A percentile compares a stretch with the other conserved stretches of the same genome.
phyloP scores from a whole-genome alignment of 92 coral and sea anemone species.

The Epizoanthus fatuus region DNA sequence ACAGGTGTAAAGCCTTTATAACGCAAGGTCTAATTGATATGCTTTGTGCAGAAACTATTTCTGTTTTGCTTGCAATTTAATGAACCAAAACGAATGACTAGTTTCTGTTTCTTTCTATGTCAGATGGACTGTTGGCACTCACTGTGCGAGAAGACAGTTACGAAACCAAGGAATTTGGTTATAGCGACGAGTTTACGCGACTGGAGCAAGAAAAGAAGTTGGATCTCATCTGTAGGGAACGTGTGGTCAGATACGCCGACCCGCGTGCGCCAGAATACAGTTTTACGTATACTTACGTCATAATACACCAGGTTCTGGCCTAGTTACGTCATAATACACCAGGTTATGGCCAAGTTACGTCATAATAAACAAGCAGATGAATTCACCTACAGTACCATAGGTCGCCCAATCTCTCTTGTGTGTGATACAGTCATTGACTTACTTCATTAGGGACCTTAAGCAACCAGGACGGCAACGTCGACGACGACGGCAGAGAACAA shows the following conservation, averaged over 20 bases:
- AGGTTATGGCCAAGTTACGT: too few species aligned
- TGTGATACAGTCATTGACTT: too few species aligned
- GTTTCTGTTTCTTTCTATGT: background rate
- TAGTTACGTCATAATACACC: too few species aligned
- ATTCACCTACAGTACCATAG: too few species aligned
- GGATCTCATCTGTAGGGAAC: constrained; percentile 14
- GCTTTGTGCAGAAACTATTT: background rate
- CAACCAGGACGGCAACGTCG: too few species aligned
- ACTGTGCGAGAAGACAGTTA: constrained; percentile 38
- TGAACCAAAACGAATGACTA: background rate
- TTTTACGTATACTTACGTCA: constrained; percentile 4
- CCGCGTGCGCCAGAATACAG: constrained; percentile 7
- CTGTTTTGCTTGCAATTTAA: background rate
- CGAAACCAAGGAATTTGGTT: constrained; percentile 33
- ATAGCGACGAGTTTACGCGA: constrained; percentile 17
- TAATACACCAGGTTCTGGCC: background rate
- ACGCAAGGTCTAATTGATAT: background rate
- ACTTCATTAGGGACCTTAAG: too few species aligned
- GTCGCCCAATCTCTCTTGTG: too few species aligned
- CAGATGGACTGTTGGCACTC: constrained; percentile 48
- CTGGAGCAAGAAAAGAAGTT: constrained; percentile 41
- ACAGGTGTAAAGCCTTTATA: too few species aligned
- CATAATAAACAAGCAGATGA: too few species aligned
- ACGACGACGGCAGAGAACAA: too few species aligned
- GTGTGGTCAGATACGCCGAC: constrained; percentile 9